phyloP scores from a whole-genome alignment of 2,888 invertebrate genomes.

The Nipponacmea schrenckii region DNA sequence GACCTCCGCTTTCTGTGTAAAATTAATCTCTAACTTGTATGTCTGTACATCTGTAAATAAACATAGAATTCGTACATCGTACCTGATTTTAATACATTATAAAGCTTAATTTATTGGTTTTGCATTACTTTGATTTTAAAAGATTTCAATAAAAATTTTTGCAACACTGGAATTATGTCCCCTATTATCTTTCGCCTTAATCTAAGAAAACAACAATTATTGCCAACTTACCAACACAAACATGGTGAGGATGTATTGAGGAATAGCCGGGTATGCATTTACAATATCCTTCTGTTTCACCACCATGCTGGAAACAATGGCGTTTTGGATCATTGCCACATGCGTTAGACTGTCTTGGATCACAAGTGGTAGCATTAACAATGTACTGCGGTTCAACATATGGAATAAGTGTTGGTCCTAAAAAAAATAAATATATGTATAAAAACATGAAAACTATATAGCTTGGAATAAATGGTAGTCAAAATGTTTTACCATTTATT shows the following conservation, averaged over 20 bases:
- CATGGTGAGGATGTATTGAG: conserved; percentile 1
- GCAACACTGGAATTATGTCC: too few relatives aligned
- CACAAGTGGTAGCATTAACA: conserved; percentile 4
- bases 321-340: conserved; percentile 12
- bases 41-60: conserved; percentile 17
- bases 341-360: not conserved
- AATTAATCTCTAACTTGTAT: conserved; percentile 15
- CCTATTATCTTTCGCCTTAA: too few relatives aligned
- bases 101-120: too few relatives aligned
- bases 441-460: too few relatives aligned
- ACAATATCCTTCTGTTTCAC: conserved; percentile 6
- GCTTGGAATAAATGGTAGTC: too few relatives aligned
- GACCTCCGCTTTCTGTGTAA: conserved; percentile 13
- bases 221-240: conserved; percentile 13
- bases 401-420: conserved; percentile 11
- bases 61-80: too few relatives aligned
- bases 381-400: not conserved
- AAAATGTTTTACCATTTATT: too few relatives aligned
- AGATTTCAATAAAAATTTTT: too few relatives aligned
- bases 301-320: conserved; percentile 4
- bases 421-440: not conserved
- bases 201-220: too few relatives aligned
- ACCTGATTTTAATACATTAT: too few relatives aligned
- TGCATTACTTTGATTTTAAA: too few relatives aligned
- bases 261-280: conserved; percentile 14